Evolutionary conservation across 2,113 vertebrate genomes (phyloP), one percentile per base, ranked within the genome.

Genomic region (Ptychochromis oligacanthus): DNA sequence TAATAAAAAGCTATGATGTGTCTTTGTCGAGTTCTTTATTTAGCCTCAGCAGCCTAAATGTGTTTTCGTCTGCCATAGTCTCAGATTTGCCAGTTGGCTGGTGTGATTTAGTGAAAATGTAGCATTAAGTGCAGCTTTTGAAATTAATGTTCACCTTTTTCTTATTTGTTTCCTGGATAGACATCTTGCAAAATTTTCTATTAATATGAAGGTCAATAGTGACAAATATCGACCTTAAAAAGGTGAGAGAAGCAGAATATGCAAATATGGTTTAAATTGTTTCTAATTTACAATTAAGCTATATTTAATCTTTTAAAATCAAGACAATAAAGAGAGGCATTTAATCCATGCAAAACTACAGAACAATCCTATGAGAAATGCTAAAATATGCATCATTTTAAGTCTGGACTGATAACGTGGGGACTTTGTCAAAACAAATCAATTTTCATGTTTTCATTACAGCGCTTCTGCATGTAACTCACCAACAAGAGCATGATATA

Each of bases 401-500:
- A 8, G 13, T 46, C 0, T 58, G 38, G 34, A 58, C 38, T 43
- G 43, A 31, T 64, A 38, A 14, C 18, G 43, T 17, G 58, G 22
- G 34, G 28, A 28, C 18, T 40, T 49, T n/a, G 28, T 52, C 20
- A 58, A 59, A 83, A 70, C 11, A 1, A 72, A 85, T 87, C 26
- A 31, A 31, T 81, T 74, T 80, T 87, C 52, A 72, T 89, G 28
- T 88, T 88, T 89, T 43, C 56, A 64, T 20, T 61, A 18, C 77
- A 75, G 57, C 14, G 13, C 46, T 83, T 58, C 57, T 77, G 54
- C 54, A 77, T 80, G 57, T 64, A 82, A 84, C 70, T 82, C 78
- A 79, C 81, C 85, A 88, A 56, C 55, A 75, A 77, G 70, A 87
- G 81, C 43, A 43, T 86, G 87, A 92, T 83, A 80, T 91, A 90